Conservation (phyloP, 2,113 vertebrate species). For the Seriola dumerili region DNA sequence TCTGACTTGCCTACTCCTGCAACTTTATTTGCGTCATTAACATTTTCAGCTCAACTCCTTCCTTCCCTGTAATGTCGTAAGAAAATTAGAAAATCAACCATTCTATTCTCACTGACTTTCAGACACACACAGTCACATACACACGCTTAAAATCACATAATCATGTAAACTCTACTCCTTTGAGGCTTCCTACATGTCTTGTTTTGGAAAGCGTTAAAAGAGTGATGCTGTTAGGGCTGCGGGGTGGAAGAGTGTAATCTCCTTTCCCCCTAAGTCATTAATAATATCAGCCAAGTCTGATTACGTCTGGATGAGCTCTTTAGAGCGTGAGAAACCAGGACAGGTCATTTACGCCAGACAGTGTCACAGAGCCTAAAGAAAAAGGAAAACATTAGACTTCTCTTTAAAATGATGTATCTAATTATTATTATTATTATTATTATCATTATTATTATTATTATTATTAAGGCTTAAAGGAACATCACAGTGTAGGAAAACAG, state of each 20-base stretch:
- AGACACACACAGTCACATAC: slow-evolving; percentile 5
- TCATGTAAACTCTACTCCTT: slow-evolving; percentile 25
- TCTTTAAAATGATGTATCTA: slow-evolving; percentile 19
- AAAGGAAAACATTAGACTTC: slow-evolving; percentile 22
- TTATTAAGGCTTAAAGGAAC: not conserved
- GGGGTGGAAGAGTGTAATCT: slow-evolving; percentile 59
- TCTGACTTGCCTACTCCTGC: not conserved
- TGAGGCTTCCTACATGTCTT: slow-evolving; percentile 18
- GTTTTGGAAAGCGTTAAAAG: slow-evolving; percentile 46
- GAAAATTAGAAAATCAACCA: slow-evolving; percentile 15
- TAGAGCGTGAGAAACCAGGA: slow-evolving; percentile 77
- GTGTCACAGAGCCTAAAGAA: slow-evolving; percentile 26
- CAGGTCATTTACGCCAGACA: slow-evolving; percentile 66
- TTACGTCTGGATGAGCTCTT: slow-evolving; percentile 72
- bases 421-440: slow-evolving; percentile 10
- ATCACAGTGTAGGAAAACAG: not conserved
- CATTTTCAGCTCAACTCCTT: slow-evolving; percentile 1
- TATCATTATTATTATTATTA: slow-evolving; percentile 9
- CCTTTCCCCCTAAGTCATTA: slow-evolving; percentile 74
- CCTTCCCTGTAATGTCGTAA: not conserved
- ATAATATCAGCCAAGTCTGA: slow-evolving; percentile 75
- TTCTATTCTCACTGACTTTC: slow-evolving; percentile 2
- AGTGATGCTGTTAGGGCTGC: slow-evolving; percentile 48
- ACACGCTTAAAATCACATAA: slow-evolving; percentile 20
- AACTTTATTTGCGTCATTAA: slow-evolving; percentile 14